Evolutionary conservation across 1,140 invertebrate genomes (phyloP), one percentile per base, ranked within the genome.

Genomic region (Pseudomyrmex flavicornis): DNA sequence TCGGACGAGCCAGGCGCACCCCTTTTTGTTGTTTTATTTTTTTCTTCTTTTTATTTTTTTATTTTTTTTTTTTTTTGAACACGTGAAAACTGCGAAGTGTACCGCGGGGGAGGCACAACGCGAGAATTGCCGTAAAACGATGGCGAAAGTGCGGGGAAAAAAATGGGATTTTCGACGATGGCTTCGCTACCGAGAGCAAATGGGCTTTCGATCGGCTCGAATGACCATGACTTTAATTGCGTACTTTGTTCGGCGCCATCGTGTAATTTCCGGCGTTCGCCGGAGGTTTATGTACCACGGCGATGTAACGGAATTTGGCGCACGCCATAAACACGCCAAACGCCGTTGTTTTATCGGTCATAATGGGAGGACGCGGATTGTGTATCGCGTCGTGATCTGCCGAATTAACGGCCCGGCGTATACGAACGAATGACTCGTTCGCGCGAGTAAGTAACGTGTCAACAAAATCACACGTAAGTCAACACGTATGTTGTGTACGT

Each of bases 171-270:
- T 88, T 85, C 83, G 70, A 88, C 86, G 86, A 88, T 76, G 86
- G 77, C 54, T 54, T 44, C 72, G 83, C 76, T 76, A 82, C 82
- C 77, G 58, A 70, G 76, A 70, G 76, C 66, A 88, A 88, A 88
- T 88, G 84, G 86, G 73, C 83, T 88, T 88, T 88, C 86, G 86
- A 88, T 88, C 87, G 87, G 76, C 75, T 88, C 86, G 84, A 88
- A 85, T 85, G 76, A 88, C 86, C 79, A 68, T 50, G 66, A 70
- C 83, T 85, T 88, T 85, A 88, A 88, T 87, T 88, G 85, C 83
- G 61, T 85, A 84, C 58, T 74, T 83, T 62, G 68, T 76, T 73
- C 62, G 26, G 58, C 48, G 68, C 69, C 50, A 66, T 63, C 48
- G 61, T 76, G 83, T 85, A 88, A 87, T 88, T 88, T 85, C 52